Base-by-base conservation (phyloP, 2,888 invertebrate genomes). In the Seira sanloemensis region DNA sequence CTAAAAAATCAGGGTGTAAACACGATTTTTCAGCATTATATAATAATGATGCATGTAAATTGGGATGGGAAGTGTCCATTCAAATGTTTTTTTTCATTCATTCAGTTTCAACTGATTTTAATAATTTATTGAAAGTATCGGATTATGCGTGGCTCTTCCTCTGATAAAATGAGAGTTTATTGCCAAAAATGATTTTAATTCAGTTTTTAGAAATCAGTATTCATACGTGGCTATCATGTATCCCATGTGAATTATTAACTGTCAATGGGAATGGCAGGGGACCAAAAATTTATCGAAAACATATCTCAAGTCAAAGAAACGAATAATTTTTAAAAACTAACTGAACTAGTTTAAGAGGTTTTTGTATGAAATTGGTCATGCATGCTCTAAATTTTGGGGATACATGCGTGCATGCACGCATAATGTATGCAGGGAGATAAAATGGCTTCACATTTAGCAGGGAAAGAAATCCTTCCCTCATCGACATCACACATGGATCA, bases 211-310 rank as follows among this genome's bases (percentile, higher is more conserved):
- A 80, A 80, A 74, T 80, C 72, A 71, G n/a, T n/a, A n/a, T n/a
- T n/a, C n/a, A n/a, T n/a, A n/a, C n/a, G n/a, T 77, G 4, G 71
- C 62, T 18, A 58, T 25, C 25, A 26, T 69, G 16, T 73, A 65
- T 67, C 18, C 50, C 9, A 21, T 54, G 18, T 67, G 81, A 81
- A 54, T 81, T 81, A 81, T 81, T 81, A 76, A 68, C 81, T 81
- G 81, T 76, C 81, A 81, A 76, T 75, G 81, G 58, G 54, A 69
- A 69, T 75, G 81, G 81, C 81, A 81, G 81, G 81, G 81, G 81
- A 68, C 69, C 81, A 46, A 23, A 71, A 71, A 46, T 50, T 46
- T n/a, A n/a, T 69, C 27, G 37, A 25, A 46, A 69, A 69, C n/a
- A 71, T 71, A 37, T n/a, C 9, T 68, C 16, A 23, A 18, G 58